phyloP scores from a whole-genome alignment of 53 echinoderm and acorn worm species.

The Actinopyga echinites region DNA sequence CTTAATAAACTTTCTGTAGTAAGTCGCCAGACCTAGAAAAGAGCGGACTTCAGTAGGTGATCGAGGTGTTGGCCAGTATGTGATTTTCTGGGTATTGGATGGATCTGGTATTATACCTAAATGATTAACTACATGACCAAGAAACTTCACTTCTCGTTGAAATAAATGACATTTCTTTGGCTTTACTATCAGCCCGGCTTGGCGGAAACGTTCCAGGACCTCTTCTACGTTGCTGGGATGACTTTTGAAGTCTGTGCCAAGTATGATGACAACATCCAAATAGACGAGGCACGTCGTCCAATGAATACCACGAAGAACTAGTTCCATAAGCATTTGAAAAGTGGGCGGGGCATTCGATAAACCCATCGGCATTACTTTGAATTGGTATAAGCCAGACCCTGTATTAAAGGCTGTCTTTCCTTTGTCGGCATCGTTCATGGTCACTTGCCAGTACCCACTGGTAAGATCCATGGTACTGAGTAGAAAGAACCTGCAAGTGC shows the following conservation, averaged over 20 bases:
- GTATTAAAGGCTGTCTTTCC: slow-evolving; percentile 60
- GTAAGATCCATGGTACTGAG: slow-evolving; percentile 43
- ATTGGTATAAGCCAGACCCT: slow-evolving; percentile 39
- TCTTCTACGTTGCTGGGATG: slow-evolving; percentile 60
- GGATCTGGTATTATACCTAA: slow-evolving; percentile 63
- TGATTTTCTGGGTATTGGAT: slow-evolving; percentile 46
- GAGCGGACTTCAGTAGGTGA: slow-evolving; percentile 47
- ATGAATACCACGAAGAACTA: slow-evolving; percentile 45
- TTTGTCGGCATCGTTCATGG: neutral
- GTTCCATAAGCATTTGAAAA: slow-evolving; percentile 64
- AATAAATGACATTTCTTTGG: slow-evolving; percentile 37
- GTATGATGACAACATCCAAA: slow-evolving; percentile 60
- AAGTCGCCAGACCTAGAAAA: slow-evolving; percentile 64
- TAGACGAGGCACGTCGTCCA: slow-evolving; percentile 63
- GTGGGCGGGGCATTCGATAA: slow-evolving; percentile 67
- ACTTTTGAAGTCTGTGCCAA: slow-evolving; percentile 50
- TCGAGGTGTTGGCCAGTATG: slow-evolving; percentile 39
- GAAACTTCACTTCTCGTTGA: slow-evolving; percentile 37
- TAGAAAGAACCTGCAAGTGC: slow-evolving; percentile 25
- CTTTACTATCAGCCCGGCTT: slow-evolving; percentile 14
- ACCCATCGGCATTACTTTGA: slow-evolving; percentile 58
- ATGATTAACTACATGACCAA: slow-evolving; percentile 31
- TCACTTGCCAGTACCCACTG: slow-evolving; percentile 49
- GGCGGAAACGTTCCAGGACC: slow-evolving; percentile 35
- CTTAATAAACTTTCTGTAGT: slow-evolving; percentile 61